Evolutionary conservation across 2,113 vertebrate species (phyloP).

Genomic region (Cryptomyrus ogoouensis): DNA sequence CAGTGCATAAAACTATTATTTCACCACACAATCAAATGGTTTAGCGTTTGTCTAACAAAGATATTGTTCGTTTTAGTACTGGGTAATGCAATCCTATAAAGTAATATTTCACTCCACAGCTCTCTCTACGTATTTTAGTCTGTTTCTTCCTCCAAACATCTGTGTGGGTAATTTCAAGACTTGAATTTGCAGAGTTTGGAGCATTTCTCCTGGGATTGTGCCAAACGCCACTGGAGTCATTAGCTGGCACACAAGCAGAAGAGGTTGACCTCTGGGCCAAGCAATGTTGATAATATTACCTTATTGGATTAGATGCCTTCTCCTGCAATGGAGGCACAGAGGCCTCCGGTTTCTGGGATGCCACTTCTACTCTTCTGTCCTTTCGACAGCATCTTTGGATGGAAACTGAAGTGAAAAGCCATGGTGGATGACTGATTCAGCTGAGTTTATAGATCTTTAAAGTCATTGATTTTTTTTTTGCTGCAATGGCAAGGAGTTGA

Average conservation of each 20-base stretch:
- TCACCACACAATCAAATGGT: not conserved
- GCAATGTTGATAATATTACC: constrained; percentile 63
- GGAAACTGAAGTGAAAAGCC: constrained; percentile 45
- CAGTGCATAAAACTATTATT: not conserved
- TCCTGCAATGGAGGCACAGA: constrained; percentile 57
- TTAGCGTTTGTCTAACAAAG: not conserved
- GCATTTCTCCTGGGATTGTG: constrained; percentile 38
- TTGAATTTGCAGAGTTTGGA: constrained; percentile 45
- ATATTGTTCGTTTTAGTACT: not conserved
- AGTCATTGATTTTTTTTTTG: constrained; percentile 31
- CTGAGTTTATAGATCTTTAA: constrained; percentile 37
- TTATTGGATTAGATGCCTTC: constrained; percentile 62
- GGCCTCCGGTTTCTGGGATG: constrained; percentile 48
- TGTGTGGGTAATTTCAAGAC: constrained; percentile 39
- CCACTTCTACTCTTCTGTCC: constrained; percentile 48
- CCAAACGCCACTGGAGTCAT: constrained; percentile 44
- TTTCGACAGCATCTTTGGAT: constrained; percentile 39
- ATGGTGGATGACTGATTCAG: constrained; percentile 33
- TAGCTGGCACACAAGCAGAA: constrained; percentile 57
- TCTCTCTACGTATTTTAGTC: not conserved
- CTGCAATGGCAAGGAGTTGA: constrained; percentile 48
- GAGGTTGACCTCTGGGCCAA: constrained; percentile 49
- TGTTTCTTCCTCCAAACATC: constrained; percentile 17
- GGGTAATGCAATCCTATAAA: not conserved
- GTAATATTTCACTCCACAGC: not conserved